Conservation (phyloP, 2,113 vertebrate species). For the Melanerpes formicivorus region DNA sequence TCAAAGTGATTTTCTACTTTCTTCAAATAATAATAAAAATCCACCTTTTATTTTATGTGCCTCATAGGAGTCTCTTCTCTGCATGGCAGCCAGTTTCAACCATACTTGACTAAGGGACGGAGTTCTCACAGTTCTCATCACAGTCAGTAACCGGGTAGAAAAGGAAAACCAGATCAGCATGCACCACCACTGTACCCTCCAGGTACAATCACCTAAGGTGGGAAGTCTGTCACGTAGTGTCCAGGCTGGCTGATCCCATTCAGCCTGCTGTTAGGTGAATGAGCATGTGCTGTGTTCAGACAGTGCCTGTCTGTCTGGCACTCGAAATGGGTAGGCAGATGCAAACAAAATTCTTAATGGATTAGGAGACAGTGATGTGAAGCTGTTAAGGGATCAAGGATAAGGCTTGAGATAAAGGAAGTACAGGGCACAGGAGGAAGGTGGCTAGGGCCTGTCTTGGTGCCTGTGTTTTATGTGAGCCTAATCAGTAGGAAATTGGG, state of each 20-base stretch:
- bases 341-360: neutral
- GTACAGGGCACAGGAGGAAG: accelerated
- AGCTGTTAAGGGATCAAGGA: neutral
- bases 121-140: neutral
- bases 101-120: neutral
- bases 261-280: neutral
- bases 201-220: neutral
- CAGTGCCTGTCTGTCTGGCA: neutral
- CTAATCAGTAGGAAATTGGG: neutral
- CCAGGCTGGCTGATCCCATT: neutral
- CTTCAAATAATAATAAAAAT: no score
- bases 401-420: neutral
- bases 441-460: neutral
- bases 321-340: neutral
- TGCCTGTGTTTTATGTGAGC: neutral
- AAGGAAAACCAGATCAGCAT: neutral
- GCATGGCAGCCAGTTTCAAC: neutral
- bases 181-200: neutral
- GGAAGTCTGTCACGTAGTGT: neutral
- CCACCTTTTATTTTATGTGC: neutral
- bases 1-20: neutral
- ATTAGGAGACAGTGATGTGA: neutral
- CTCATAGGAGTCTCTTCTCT: neutral
- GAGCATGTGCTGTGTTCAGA: neutral
- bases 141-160: neutral